Evolutionary conservation across 2,797 vertebrate species (phyloP).

Genomic region (Pseudochirops cupreus): DNA sequence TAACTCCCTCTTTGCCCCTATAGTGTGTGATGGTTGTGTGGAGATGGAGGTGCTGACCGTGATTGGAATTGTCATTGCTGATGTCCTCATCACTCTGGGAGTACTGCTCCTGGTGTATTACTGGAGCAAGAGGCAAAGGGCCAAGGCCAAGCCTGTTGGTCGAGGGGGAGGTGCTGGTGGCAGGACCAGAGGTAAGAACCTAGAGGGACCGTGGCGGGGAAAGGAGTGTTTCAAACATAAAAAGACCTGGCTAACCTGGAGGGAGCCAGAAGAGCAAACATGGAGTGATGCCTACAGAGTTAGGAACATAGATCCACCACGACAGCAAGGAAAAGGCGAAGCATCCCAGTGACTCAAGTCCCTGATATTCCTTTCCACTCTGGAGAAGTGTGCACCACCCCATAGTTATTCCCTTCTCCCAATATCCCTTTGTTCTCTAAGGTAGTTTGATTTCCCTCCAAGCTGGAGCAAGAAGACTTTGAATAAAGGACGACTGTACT

Average conservation of each 20-base stretch:
- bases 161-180: background rate
- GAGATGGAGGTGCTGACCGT: conserved; percentile 76
- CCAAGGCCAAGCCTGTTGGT: conserved; percentile 63
- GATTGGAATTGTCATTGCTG: conserved; percentile 68
- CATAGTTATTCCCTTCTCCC: background rate
- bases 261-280: background rate
- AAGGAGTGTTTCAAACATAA: background rate
- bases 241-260: background rate
- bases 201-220: background rate
- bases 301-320: background rate
- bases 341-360: background rate
- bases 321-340: background rate
- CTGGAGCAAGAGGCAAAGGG: conserved; percentile 81
- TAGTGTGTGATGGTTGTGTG: conserved; percentile 84
- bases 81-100: conserved; percentile 84
- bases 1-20: background rate
- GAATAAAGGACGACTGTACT: background rate
- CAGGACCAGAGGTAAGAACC: conserved; percentile 80
- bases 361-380: background rate
- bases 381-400: background rate
- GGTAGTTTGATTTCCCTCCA: background rate
- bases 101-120: conserved; percentile 84
- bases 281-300: background rate
- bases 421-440: background rate
- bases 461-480: background rate